These are phyloP conservation scores for Loriculus beryllinus DNA, from an alignment of 2,797 vertebrate species.

Conservation along the genomic window DNA sequence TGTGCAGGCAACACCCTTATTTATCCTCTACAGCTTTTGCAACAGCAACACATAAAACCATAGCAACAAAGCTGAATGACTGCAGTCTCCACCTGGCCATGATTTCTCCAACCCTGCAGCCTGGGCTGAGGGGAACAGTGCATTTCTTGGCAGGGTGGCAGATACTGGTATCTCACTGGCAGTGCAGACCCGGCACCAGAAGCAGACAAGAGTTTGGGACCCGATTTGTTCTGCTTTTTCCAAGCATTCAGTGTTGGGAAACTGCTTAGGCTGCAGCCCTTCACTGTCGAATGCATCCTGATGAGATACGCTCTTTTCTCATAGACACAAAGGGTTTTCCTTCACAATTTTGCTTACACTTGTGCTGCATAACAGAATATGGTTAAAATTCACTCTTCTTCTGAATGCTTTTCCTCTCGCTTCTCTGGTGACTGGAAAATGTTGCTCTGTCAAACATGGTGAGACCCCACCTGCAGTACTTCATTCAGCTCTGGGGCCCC, in stretches of 20 bases:
- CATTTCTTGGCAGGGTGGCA: neutral
- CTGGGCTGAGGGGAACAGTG: neutral
- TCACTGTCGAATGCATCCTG: neutral
- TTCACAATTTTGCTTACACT: neutral
- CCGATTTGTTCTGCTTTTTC: neutral
- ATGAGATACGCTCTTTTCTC: neutral
- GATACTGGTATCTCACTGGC: neutral
- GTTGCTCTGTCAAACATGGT: neutral
- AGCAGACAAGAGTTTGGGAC: neutral
- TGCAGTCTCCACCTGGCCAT: neutral
- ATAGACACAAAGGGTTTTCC: neutral
- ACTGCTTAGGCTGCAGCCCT: neutral
- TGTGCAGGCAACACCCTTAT: neutral
- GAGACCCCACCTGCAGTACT: neutral
- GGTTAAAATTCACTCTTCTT: neutral
- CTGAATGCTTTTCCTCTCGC: neutral
- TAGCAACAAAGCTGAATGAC: neutral
- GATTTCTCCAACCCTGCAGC: neutral
- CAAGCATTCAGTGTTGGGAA: neutral
- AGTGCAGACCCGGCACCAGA: neutral
- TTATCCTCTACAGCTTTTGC: neutral
- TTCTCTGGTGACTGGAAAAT: neutral
- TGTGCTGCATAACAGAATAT: neutral
- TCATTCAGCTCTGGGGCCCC: neutral
- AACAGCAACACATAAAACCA: neutral